Evolutionary conservation across 2,113 vertebrate genomes (phyloP), one percentile per base, ranked within the genome.

Genomic region (Burhinus bistriatus): DNA sequence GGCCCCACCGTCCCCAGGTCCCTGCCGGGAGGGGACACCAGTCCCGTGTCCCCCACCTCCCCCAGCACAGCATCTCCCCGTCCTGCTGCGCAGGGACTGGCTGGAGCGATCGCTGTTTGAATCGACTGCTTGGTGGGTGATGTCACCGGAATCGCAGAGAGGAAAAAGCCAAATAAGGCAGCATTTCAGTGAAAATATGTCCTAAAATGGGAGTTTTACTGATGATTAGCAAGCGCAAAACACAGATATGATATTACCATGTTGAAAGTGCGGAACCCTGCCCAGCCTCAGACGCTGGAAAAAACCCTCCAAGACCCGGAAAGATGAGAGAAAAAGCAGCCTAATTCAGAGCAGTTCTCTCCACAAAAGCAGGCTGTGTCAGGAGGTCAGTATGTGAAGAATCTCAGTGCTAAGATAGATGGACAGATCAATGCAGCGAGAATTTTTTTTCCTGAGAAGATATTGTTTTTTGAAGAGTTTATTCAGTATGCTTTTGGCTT

Each of bases 101-200:
- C 20, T 2, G 61, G 70, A 77, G 38, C 11, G 15, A 44, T 12
- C 26, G 36, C 47, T 36, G 52, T 13, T 42, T 58, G 49, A 12
- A 34, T 44, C 4, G 6, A 2, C 95, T 95, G 93, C 85, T 54
- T 73, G 79, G 15, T 1, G 68, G 73, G 32, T 97, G 96, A 97
- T 85, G 93, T 96, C 95, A 97, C 83, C 9, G 27, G 90, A 95
- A 78, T 20, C 47, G 1, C 23, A 1, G 42, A 10, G 70, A 80
- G 90, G 90, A 83, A 95, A 79, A 87, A 52, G 75, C 94, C 97
- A 95, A 97, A 93, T 73, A 94, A 76, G 94, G 97, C 86, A 93
- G 76, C 73, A n/a, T 9, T 91, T 55, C 66, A 32, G 93, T 36
- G 36, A 58, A 83, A 81, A 88, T 40, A 29, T 77, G 71, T 32